phyloP scores from a whole-genome alignment of 2,888 invertebrate species.

The Gerosis bhagava region DNA sequence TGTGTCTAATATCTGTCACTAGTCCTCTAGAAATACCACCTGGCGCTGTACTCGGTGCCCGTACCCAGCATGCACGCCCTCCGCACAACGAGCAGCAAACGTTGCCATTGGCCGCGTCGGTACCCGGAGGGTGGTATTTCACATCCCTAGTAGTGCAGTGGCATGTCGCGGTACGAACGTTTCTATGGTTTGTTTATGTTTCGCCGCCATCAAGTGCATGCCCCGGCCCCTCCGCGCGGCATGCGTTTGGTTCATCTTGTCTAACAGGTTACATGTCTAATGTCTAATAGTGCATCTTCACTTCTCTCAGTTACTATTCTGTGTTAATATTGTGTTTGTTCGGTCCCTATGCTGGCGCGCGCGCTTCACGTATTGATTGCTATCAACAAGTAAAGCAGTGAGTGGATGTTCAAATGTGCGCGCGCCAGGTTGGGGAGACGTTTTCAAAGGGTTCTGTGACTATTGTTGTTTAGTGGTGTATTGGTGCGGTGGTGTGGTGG shows the following conservation, averaged over 20 bases:
- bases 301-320: conserved; percentile 60
- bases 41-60: conserved; percentile 46
- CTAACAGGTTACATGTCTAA: conserved; percentile 61
- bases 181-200: conserved; percentile 50
- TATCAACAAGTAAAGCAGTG: no score
- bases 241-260: conserved; percentile 46
- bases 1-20: conserved; percentile 69
- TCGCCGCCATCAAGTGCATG: conserved; percentile 44
- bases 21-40: conserved; percentile 71
- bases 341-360: conserved; percentile 41
- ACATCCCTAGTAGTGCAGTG: conserved; percentile 67
- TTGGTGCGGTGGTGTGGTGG: conserved; percentile 10
- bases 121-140: conserved; percentile 74
- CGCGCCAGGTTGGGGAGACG: conserved; percentile 32
- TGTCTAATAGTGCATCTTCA: conserved; percentile 65
- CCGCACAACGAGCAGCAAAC: conserved; percentile 69
- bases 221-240: conserved; percentile 36
- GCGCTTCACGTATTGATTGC: no score
- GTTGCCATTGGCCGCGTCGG: conserved; percentile 29
- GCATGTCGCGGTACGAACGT: conserved; percentile 58
- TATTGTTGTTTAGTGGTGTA: conserved; percentile 8
- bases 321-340: conserved; percentile 44
- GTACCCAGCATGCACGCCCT: conserved; percentile 35
- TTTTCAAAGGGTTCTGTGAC: conserved; percentile 42
- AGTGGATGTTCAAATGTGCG: conserved; percentile 44